phyloP scores from a whole-genome alignment of 2,113 vertebrate genomes.

The Poeciliopsis turrubarensis region DNA sequence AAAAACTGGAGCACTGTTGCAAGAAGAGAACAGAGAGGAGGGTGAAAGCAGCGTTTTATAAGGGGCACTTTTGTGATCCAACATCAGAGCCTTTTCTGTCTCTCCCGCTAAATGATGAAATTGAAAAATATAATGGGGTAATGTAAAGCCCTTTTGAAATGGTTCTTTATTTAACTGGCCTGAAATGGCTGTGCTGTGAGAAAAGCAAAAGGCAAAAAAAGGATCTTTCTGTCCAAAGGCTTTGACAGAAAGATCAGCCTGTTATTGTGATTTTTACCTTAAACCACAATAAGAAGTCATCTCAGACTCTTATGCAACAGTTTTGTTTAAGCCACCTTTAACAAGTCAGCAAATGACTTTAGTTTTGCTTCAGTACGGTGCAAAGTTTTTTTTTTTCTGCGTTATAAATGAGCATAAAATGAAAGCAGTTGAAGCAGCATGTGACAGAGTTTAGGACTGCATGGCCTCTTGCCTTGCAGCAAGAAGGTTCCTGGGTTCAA shows the following conservation, averaged over 20 bases:
- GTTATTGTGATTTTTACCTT: constrained; percentile 6
- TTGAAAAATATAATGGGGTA: constrained; percentile 48
- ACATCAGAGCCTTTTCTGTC: constrained; percentile 49
- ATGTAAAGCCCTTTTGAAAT: constrained; percentile 56
- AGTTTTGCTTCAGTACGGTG: constrained; percentile 13
- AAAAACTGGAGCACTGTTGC: neutral
- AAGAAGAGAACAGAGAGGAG: constrained; percentile 3
- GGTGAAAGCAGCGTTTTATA: constrained; percentile 26
- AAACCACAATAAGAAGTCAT: neutral
- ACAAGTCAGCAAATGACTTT: neutral
- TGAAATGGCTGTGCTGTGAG: constrained; percentile 19
- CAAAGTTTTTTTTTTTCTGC: neutral
- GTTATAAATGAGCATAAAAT: constrained; percentile 13
- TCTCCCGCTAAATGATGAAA: constrained; percentile 39
- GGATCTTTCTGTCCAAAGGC: constrained; percentile 15
- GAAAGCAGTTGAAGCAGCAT: constrained; percentile 1
- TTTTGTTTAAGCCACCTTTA: constrained; percentile 2
- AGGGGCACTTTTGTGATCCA: constrained; percentile 46
- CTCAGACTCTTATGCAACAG: neutral
- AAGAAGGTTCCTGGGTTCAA: neutral
- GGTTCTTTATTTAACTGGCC: constrained; percentile 37
- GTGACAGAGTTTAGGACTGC: neutral
- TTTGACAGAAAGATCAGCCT: neutral
- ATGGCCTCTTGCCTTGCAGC: neutral
- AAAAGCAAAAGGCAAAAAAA: neutral